Percentiles rank a stretch among this genome's conserved stretches.
These are phyloP conservation scores for Perizoma affinitatum DNA, from an alignment of 2,888 invertebrate genomes.

Conservation along the genomic window DNA sequence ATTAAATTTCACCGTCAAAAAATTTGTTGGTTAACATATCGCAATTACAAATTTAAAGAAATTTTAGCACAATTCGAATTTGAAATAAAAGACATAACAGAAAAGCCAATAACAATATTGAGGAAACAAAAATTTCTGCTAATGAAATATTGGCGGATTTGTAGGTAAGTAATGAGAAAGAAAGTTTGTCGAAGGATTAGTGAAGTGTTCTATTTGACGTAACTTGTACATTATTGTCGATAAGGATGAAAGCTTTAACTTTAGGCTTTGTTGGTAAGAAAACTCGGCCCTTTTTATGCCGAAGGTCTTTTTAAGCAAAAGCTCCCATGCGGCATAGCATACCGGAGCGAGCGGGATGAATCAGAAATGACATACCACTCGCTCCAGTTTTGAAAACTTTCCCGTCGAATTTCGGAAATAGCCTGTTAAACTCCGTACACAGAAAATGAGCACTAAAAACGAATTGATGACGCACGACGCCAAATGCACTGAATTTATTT, in stretches of 20 bases:
- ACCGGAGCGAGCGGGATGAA: constrained; percentile 59
- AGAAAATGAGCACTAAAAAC: constrained; percentile 59
- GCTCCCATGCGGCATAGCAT: constrained; percentile 66
- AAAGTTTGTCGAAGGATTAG: constrained; percentile 66
- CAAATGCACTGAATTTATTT: constrained; percentile 68
- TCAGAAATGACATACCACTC: constrained; percentile 58
- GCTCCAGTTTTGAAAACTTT: constrained; percentile 66
- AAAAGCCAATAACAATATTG: constrained; percentile 22
- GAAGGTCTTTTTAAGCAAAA: constrained; percentile 62
- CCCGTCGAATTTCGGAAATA: constrained; percentile 79
- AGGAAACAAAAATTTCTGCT: constrained; percentile 41
- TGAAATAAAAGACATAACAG: constrained; percentile 2
- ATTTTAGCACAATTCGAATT: constrained; percentile 1
- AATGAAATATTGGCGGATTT: constrained; percentile 48
- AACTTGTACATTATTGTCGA: constrained; percentile 70
- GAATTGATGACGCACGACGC: constrained; percentile 51
- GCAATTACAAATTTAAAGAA: not conserved
- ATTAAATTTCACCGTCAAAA: too few species aligned
- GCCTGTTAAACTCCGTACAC: constrained; percentile 62
- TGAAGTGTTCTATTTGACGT: constrained; percentile 63
- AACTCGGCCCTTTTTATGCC: constrained; percentile 53
- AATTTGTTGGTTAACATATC: not conserved
- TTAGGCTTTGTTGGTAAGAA: constrained; percentile 50
- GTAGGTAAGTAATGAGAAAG: constrained; percentile 55
- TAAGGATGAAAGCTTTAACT: constrained; percentile 67